Evolutionary conservation across 2,888 invertebrate species (phyloP), one percentile per base, ranked within the genome.

Genomic region (Epinotia brunnichana): DNA sequence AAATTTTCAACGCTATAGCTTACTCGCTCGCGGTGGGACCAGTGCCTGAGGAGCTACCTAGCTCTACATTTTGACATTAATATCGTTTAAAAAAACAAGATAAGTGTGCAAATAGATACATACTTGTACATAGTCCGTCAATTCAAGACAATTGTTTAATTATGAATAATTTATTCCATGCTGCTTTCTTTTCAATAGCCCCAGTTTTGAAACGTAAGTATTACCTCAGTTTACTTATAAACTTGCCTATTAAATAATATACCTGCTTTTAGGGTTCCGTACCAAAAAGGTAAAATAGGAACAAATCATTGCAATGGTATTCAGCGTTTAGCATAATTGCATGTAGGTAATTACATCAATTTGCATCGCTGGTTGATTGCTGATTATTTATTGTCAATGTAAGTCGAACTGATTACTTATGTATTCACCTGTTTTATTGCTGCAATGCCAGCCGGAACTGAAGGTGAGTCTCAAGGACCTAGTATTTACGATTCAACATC

Each of bases 381-480:
- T 66, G 54, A 66, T 66, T 54, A 56, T 54, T 39, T 41, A 66
- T 41, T 39, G 19, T 21, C 41, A 10, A 39, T 66, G 21, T 41
- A 44, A 51, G 53, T 29, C 21, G 17, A 54, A 53, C 53, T 66
- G 10, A 64, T 17, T 17, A n/a, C n/a, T n/a, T n/a, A 51, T 35
- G 35, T 35, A 9, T 51, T 9, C 19, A 39, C 19, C 15, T 56
- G 10, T 57, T 70, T 61, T 76, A 41, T 77, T 86, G 85, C 77
- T 82, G 86, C 70, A 87, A 87, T 75, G 75, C 80, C 80, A 89
- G 88, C 81, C 66, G 79, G 66, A n/a, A 74, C 77, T 73, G 81
- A 81, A 75, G 79, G 88, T 88, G 82, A 86, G 87, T 84, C 11
- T 10, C 21, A 39, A 11, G n/a, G 29, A 3, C 11, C 0, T 29